Conservation (phyloP, 1,140 invertebrate genomes). For the Rhysida immarginata region DNA sequence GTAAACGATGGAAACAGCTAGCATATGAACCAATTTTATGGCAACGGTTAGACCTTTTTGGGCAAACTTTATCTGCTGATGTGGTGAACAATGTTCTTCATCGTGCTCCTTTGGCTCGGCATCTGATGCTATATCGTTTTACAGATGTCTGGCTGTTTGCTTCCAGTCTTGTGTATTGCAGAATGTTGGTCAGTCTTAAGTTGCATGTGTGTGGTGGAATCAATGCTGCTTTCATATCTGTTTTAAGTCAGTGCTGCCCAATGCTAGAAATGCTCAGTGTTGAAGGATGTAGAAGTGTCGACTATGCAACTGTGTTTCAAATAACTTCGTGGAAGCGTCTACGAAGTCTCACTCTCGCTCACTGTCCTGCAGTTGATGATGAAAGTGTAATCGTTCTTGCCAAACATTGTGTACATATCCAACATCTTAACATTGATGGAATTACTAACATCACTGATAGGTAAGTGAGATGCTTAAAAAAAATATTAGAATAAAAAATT, state of each 20-base stretch:
- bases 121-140: not conserved
- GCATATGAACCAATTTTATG: constrained; percentile 3
- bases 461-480: constrained; percentile 1
- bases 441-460: constrained; percentile 14
- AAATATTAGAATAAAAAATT: no score
- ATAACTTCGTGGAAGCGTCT: constrained; percentile 5
- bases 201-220: not conserved
- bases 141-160: not conserved
- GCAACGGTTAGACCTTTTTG: not conserved
- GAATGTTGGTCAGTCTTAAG: not conserved
- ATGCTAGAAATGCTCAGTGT: not conserved
- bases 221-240: not conserved
- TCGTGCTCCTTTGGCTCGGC: not conserved
- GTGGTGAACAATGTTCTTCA: not conserved
- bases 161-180: not conserved
- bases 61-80: not conserved
- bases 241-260: not conserved
- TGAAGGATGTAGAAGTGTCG: not conserved
- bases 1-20: not conserved
- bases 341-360: constrained; percentile 14
- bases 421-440: constrained; percentile 18
- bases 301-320: not conserved
- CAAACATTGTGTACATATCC: constrained; percentile 11
- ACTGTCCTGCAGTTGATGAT: constrained; percentile 14
- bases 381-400: constrained; percentile 12